Evolutionary conservation across 2,113 vertebrate genomes (phyloP).

Genomic region (Upupa epops): DNA sequence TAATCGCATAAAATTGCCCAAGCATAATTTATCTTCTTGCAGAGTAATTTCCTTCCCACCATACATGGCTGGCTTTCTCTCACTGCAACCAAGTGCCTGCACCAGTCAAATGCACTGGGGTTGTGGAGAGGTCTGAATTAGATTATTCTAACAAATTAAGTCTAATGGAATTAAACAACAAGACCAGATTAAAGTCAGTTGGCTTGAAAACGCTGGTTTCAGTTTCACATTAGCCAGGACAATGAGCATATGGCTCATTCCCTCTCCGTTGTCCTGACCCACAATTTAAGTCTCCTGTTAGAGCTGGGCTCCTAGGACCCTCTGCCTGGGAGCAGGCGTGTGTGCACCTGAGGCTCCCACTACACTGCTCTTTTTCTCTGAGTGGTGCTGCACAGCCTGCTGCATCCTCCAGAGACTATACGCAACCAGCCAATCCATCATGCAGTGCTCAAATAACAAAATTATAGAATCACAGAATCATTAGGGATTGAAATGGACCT

Average conservation of each 20-base stretch:
- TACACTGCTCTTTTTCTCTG: neutral
- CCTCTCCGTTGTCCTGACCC: neutral
- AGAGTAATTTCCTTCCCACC: conserved; percentile 21
- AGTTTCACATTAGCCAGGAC: neutral
- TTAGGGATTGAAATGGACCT: too few species aligned
- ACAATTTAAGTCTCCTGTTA: neutral
- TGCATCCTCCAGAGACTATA: neutral
- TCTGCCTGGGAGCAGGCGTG: neutral
- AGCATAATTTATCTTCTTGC: neutral
- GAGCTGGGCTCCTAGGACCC: neutral
- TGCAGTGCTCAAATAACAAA: neutral
- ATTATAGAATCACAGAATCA: too few species aligned
- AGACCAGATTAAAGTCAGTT: conserved; percentile 17
- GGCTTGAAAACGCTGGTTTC: neutral
- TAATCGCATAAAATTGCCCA: conserved; percentile 22
- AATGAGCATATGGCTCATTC: neutral
- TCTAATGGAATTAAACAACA: conserved; percentile 49
- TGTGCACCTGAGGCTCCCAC: neutral
- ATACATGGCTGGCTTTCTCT: neutral
- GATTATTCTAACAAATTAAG: conserved; percentile 35
- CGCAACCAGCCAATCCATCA: neutral
- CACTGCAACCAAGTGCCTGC: neutral
- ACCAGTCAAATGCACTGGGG: neutral
- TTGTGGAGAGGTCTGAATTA: neutral
- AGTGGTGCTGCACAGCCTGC: neutral